Percentiles rank a stretch among this genome's conserved stretches.
Conservation (phyloP, 1,140 invertebrate genomes). For the Drosophila melanogaster region DNA sequence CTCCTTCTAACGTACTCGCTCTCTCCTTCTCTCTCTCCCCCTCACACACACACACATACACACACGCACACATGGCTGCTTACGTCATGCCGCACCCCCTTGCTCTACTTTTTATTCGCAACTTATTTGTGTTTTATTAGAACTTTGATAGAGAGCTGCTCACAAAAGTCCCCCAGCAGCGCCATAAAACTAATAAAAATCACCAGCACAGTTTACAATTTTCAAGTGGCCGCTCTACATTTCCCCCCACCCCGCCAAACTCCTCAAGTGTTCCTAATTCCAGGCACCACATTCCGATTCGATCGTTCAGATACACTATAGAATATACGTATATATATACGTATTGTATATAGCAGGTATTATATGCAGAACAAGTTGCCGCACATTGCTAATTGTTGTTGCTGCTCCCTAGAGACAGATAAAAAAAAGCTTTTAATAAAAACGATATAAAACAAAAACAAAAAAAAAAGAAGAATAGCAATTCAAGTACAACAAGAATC, state of each 20-base stretch:
- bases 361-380: conserved; percentile 55
- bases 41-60: background rate
- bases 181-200: conserved; percentile 27
- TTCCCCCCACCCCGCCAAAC: background rate
- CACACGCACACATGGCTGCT: conserved; percentile 20
- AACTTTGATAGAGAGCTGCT: conserved; percentile 25
- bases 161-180: background rate
- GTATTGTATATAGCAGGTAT: background rate
- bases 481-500: conserved; percentile 15
- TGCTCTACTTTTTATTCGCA: conserved; percentile 25
- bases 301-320: conserved; percentile 8
- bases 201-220: conserved; percentile 10
- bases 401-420: conserved; percentile 20
- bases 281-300: conserved; percentile 20
- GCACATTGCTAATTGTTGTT: conserved; percentile 9
- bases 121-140: conserved; percentile 20
- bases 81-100: conserved; percentile 56
- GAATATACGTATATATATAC: background rate
- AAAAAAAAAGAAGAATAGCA: conserved; percentile 24
- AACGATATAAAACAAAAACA: conserved; percentile 29
- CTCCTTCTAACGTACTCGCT: background rate
- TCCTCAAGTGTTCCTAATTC: conserved; percentile 19
- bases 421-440: conserved; percentile 28
- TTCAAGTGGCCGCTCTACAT: conserved; percentile 11
- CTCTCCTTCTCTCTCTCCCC: background rate